A percentile compares a stretch with the other conserved stretches of the same genome.
Evolutionary conservation across 1,140 invertebrate genomes (phyloP).

Genomic region (Tribolium madens): DNA sequence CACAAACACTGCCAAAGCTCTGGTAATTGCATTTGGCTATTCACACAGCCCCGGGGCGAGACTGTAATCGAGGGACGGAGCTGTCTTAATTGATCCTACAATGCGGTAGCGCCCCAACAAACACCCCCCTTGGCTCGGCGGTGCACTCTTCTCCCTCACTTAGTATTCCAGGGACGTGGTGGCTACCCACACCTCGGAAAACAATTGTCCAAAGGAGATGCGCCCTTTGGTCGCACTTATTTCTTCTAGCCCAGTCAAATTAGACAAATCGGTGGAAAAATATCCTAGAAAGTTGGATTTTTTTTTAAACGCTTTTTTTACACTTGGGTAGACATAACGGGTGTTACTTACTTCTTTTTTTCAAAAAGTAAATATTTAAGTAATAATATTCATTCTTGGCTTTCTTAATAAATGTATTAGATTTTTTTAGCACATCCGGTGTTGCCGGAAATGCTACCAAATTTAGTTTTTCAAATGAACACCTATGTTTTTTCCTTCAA

Average conservation of each 20-base stretch:
- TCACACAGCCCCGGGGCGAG: constrained; percentile 56
- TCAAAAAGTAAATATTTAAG: too few relatives aligned
- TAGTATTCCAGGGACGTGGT: constrained; percentile 39
- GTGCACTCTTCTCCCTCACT: constrained; percentile 17
- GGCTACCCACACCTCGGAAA: constrained; percentile 34
- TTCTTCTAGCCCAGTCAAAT: constrained; percentile 10
- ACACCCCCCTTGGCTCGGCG: constrained; percentile 39
- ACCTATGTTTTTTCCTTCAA: too few relatives aligned
- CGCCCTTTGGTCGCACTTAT: constrained; percentile 34
- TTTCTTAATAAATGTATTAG: too few relatives aligned
- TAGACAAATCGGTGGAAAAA: too few relatives aligned
- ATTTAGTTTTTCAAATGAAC: too few relatives aligned
- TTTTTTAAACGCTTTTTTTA: too few relatives aligned
- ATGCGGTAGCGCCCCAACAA: constrained; percentile 53
- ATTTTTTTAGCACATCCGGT: too few relatives aligned
- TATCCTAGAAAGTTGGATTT: too few relatives aligned
- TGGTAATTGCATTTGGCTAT: constrained; percentile 60
- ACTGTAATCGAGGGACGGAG: constrained; percentile 56
- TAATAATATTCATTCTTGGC: too few relatives aligned
- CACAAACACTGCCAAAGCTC: constrained; percentile 54
- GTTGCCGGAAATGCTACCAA: too few relatives aligned
- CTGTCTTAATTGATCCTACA: constrained; percentile 59
- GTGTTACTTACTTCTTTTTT: too few relatives aligned
- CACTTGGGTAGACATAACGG: too few relatives aligned
- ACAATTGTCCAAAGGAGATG: constrained; percentile 39